Base-by-base conservation (phyloP, 2,888 invertebrate genomes). In the Napeogenes inachia region DNA sequence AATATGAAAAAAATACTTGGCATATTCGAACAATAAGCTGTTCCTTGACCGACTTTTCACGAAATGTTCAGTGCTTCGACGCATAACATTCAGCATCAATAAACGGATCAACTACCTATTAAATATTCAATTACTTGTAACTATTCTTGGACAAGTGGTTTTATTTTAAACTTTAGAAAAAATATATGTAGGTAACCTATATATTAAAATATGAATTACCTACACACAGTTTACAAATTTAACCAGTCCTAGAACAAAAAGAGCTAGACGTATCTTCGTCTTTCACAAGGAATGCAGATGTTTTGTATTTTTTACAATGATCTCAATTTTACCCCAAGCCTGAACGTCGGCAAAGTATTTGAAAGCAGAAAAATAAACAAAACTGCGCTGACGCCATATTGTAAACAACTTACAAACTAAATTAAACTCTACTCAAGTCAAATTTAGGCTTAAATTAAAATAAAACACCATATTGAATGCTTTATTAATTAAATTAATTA, bases 301-400 rank as follows among this genome's bases (percentile, higher is more conserved):
- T 46, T 47, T 56, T 45, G 35, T 67, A 65, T 50, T 66, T 60
- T 69, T 71, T 73, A 71, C 72, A 73, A 73, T 50, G 50, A 70
- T 69, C 67, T 73, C 57, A 65, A 71, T 67, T 78, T 75, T 76
- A 78, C 82, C 82, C 78, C 76, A 71, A 81, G 80, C 80, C 75
- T 74, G 76, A 77, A 74, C 74, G 75, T 70, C 73, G 76, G 64
- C 68, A 65, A 68, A 72, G 75, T 80, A 80, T 84, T 86, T 80
- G 79, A 84, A 84, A 80, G 81, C 79, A 77, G 81, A 86, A 87
- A 86, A 82, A 75, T 76, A 81, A 83, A 73, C 70, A 82, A 82
- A 81, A 81, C 76, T 76, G 73, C 75, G 80, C 81, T 80, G 73
- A 73, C 73, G 84, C 85, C 86, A 86, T 86, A 72, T 85, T 85